These are phyloP conservation scores for Thamnophis elegans DNA, from an alignment of 2,797 vertebrate species.

Conservation along the genomic window DNA sequence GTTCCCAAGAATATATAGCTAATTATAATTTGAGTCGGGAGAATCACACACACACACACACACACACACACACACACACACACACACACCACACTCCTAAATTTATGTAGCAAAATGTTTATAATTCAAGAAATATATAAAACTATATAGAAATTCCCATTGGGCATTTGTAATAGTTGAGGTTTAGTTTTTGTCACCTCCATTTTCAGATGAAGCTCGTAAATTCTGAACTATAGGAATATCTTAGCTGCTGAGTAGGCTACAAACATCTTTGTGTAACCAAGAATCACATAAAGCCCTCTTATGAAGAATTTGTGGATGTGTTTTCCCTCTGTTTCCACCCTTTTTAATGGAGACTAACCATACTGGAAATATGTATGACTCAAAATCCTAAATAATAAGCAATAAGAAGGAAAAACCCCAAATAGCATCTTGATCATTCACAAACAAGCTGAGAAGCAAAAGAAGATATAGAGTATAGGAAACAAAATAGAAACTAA, in stretches of 20 bases:
- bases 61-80: too few relatives aligned
- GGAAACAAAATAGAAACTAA: not conserved
- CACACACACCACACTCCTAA: not conserved
- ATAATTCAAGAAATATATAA: not conserved
- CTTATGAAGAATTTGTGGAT: not conserved
- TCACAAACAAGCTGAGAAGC: not conserved
- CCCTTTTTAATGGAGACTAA: not conserved
- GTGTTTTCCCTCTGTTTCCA: not conserved
- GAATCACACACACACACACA: not conserved
- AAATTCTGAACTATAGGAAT: not conserved
- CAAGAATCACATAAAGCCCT: not conserved
- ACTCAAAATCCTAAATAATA: not conserved
- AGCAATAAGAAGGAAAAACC: not conserved
- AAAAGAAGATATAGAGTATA: not conserved
- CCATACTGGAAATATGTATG: not conserved
- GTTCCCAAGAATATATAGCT: not conserved
- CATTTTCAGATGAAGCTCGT: not conserved
- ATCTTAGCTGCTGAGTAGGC: not conserved
- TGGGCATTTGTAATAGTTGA: not conserved
- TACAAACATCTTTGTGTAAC: not conserved
- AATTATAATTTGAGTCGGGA: not conserved
- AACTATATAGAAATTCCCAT: not conserved
- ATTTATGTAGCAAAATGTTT: not conserved
- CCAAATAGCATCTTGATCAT: not conserved
- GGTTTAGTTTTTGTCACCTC: not conserved